Evolutionary conservation across 2,888 invertebrate genomes (phyloP).

Genomic region (Hydrotaea cyrtoneurina): DNA sequence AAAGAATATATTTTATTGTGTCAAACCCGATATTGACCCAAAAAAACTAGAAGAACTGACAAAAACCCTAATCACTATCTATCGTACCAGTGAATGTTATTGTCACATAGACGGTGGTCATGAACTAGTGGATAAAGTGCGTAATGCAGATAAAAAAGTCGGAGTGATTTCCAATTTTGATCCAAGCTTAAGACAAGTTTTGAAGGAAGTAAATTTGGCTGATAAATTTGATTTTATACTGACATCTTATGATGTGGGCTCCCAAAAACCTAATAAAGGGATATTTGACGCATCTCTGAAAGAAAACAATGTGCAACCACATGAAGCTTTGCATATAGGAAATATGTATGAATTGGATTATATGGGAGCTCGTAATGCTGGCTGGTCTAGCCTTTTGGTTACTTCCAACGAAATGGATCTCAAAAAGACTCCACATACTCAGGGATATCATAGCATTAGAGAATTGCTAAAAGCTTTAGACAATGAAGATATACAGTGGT

Average conservation of each 20-base stretch:
- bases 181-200: conserved; percentile 86
- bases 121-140: conserved; percentile 83
- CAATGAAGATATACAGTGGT: conserved; percentile 75
- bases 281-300: conserved; percentile 82
- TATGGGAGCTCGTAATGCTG: conserved; percentile 86
- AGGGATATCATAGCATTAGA: conserved; percentile 72
- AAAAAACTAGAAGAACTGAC: conserved; percentile 81
- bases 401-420: conserved; percentile 44
- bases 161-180: conserved; percentile 96
- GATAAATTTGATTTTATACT: conserved; percentile 89
- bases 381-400: conserved; percentile 77
- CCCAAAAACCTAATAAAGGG: conserved; percentile 76
- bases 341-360: conserved; percentile 90
- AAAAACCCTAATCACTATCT: conserved; percentile 84
- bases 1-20: conserved; percentile 72
- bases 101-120: conserved; percentile 84
- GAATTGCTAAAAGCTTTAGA: conserved; percentile 73
- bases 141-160: conserved; percentile 78
- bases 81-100: conserved; percentile 88
- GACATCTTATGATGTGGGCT: conserved; percentile 88
- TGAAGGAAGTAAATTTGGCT: conserved; percentile 84
- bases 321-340: conserved; percentile 91
- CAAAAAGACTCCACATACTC: conserved; percentile 62
- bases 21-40: conserved; percentile 69
- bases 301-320: conserved; percentile 81